Percentiles rank a stretch among this genome's conserved stretches.
phyloP scores from a whole-genome alignment of 2,113 vertebrate species.

The Cinclus mexicanus region DNA sequence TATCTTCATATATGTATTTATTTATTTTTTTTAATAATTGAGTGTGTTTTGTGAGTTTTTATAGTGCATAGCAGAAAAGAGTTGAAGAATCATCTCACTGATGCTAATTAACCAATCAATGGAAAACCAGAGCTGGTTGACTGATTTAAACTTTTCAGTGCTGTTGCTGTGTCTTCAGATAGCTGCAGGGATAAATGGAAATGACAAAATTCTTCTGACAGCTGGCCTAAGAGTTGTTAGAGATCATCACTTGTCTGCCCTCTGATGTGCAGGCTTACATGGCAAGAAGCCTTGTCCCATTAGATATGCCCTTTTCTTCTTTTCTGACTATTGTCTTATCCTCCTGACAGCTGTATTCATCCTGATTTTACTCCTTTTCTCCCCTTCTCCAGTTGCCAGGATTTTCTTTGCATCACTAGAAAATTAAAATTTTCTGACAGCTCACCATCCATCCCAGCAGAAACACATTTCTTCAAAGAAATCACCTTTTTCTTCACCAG shows the following conservation, averaged over 20 bases:
- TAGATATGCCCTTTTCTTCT: not conserved
- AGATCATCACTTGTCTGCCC: not conserved
- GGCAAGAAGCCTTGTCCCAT: not conserved
- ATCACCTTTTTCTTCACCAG: not conserved
- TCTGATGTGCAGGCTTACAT: not conserved
- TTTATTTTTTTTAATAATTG: fast-evolving
- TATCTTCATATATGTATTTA: not conserved
- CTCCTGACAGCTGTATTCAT: not conserved
- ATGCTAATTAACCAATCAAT: not conserved
- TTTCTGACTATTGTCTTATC: not conserved
- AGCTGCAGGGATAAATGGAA: not conserved
- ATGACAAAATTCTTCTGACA: not conserved
- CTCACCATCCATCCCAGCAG: not conserved
- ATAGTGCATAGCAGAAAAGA: not conserved
- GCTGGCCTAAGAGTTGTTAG: not conserved
- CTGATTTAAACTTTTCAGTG: not conserved
- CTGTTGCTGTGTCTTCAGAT: not conserved
- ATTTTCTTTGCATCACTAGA: not conserved
- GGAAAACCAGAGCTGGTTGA: not conserved
- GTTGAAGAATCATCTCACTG: not conserved
- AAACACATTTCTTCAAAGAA: not conserved
- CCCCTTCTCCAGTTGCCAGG: not conserved
- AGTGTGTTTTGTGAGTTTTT: not conserved
- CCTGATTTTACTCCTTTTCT: not conserved
- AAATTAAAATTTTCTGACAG: not conserved